Conservation (phyloP, 2,888 invertebrate species). For the Drosophila macrospina region DNA sequence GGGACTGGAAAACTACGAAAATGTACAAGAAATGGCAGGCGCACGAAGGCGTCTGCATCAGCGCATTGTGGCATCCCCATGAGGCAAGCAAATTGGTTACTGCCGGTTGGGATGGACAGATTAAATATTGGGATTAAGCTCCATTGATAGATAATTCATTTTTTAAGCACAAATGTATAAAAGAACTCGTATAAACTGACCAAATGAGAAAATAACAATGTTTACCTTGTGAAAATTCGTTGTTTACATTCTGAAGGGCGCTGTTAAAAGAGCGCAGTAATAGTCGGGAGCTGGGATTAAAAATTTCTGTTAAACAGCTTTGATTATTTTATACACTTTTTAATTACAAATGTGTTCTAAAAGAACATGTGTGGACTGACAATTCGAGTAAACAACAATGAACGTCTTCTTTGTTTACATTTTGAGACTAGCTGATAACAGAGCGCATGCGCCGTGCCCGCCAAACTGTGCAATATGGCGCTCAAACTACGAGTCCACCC, state of each 20-base stretch:
- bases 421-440: constrained; percentile 65
- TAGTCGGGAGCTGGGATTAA: not conserved
- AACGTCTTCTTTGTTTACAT: constrained; percentile 48
- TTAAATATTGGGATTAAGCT: constrained; percentile 98
- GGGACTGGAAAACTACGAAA: constrained; percentile 99
- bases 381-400: not conserved
- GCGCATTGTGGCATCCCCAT: constrained; percentile 98
- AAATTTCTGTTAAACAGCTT: too few relatives aligned
- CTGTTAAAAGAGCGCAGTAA: constrained; percentile 70
- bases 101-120: constrained; percentile 99
- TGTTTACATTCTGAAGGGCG: constrained; percentile 46
- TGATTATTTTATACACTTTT: too few relatives aligned
- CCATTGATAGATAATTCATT: constrained; percentile 4
- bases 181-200: constrained; percentile 25
- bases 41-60: constrained; percentile 98
- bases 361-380: not conserved
- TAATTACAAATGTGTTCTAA: not conserved
- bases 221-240: constrained; percentile 18
- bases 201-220: constrained; percentile 15
- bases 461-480: constrained; percentile 59
- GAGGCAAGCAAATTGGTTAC: constrained; percentile 99
- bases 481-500: constrained; percentile 41
- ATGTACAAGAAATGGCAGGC: constrained; percentile 99
- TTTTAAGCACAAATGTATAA: constrained; percentile 55
- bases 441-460: constrained; percentile 67